Conservation (phyloP, 2,113 vertebrate species). For the Indicator indicator region DNA sequence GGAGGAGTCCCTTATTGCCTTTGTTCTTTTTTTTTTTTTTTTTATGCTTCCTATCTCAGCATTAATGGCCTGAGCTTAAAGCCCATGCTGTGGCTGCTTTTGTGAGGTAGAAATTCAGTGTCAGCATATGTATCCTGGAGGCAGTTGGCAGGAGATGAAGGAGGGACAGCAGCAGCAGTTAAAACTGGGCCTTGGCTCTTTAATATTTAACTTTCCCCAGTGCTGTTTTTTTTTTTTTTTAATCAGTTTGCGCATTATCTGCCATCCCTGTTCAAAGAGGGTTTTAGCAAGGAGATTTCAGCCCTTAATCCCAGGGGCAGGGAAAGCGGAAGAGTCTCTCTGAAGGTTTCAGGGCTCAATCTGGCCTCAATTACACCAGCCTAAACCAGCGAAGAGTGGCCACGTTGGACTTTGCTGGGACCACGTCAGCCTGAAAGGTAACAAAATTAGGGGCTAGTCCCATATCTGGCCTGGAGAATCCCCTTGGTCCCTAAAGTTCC, state of each 20-base stretch:
- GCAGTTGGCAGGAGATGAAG: slow-evolving; percentile 70
- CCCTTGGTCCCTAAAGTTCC: not conserved
- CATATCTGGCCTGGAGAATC: accelerated
- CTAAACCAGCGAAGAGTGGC: not conserved
- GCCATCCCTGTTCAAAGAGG: slow-evolving; percentile 40
- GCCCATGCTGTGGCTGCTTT: not conserved
- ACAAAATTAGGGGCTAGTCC: not conserved
- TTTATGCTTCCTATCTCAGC: slow-evolving; percentile 11
- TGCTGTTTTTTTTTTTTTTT: not conserved
- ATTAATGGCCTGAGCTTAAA: slow-evolving; percentile 21
- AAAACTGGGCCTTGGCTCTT: slow-evolving; percentile 59
- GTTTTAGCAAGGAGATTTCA: slow-evolving; percentile 50
- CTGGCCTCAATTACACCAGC: slow-evolving; percentile 47
- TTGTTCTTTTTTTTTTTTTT: not conserved
- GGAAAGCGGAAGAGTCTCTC: slow-evolving; percentile 30
- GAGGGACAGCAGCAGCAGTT: slow-evolving; percentile 44
- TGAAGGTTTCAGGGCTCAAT: slow-evolving; percentile 53
- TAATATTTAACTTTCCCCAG: slow-evolving; percentile 67
- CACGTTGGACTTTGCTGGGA: accelerated
- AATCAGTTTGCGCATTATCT: slow-evolving; percentile 51
- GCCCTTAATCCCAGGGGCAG: slow-evolving; percentile 37
- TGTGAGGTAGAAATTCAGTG: slow-evolving; percentile 57
- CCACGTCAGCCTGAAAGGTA: accelerated
- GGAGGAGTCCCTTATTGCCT: not conserved
- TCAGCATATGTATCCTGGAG: slow-evolving; percentile 60